A percentile compares a stretch with the other conserved stretches of the same genome.
These are phyloP conservation scores for Folsomia candida DNA, from an alignment of 2,888 invertebrate species.

Conservation along the genomic window DNA sequence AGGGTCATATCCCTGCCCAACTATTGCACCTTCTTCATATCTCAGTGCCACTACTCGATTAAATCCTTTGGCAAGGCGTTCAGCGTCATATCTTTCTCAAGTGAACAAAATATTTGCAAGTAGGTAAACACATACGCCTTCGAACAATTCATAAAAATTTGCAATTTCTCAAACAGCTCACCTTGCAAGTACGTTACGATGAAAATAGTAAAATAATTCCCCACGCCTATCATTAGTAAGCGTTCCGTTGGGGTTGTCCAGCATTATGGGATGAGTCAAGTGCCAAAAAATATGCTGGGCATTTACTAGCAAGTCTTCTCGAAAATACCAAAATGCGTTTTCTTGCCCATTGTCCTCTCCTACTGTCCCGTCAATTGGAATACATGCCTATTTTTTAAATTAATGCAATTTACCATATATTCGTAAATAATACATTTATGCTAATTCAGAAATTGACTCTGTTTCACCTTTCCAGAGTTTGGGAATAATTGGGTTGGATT, in stretches of 20 bases:
- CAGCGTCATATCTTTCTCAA: constrained; percentile 6
- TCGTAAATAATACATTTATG: too few species aligned
- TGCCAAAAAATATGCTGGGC: constrained; percentile 1
- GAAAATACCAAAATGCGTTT: not conserved
- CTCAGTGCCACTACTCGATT: not conserved
- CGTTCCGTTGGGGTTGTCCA: not conserved
- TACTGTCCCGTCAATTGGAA: not conserved
- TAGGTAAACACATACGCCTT: too few species aligned
- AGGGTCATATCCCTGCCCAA: constrained; percentile 5
- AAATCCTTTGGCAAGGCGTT: not conserved
- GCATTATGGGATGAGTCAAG: not conserved
- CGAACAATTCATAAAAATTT: not conserved
- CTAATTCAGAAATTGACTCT: too few species aligned
- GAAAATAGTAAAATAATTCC: constrained; percentile 18
- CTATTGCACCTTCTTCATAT: constrained; percentile 5
- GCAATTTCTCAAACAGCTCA: not conserved
- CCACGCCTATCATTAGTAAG: constrained; percentile 1
- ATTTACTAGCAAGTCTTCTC: not conserved
- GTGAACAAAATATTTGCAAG: not conserved
- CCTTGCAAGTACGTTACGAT: constrained; percentile 9
- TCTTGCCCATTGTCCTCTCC: not conserved
- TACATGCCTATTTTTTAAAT: not conserved
- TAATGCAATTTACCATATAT: too few species aligned
- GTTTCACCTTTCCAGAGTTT: too few species aligned
- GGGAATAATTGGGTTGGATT: too few species aligned